Evolutionary conservation across 1,140 invertebrate genomes (phyloP).

Genomic region (Tetramorium simillimum): DNA sequence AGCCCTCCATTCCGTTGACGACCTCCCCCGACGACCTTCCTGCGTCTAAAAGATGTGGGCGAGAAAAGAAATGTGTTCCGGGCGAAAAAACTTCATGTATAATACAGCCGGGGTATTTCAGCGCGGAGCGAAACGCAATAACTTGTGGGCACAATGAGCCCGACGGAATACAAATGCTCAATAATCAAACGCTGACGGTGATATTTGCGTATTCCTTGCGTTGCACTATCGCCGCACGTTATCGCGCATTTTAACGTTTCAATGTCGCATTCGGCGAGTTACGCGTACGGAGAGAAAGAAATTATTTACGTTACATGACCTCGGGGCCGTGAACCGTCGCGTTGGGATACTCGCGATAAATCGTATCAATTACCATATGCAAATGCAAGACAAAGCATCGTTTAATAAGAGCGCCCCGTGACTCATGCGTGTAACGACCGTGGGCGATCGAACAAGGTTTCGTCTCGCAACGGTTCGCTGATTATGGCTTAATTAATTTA

Average conservation of each 20-base stretch:
- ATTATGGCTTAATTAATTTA: slow-evolving; percentile 26
- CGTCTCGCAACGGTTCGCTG: slow-evolving; percentile 7
- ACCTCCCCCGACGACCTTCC: not conserved
- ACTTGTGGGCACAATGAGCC: not conserved
- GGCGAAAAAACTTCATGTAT: not conserved
- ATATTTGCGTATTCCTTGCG: slow-evolving; percentile 45
- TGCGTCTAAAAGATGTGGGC: not conserved
- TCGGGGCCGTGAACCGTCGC: not conserved
- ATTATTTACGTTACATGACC: slow-evolving; percentile 43
- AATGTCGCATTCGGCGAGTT: slow-evolving; percentile 46
- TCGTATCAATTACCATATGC: slow-evolving; percentile 55
- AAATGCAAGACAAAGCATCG: slow-evolving; percentile 49
- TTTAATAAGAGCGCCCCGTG: slow-evolving; percentile 38
- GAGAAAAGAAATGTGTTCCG: not conserved
- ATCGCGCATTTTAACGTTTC: slow-evolving; percentile 64
- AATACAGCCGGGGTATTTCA: slow-evolving; percentile 1
- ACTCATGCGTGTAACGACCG: slow-evolving; percentile 21
- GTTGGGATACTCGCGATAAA: slow-evolving; percentile 38
- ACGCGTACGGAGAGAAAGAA: slow-evolving; percentile 16
- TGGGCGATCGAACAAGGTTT: slow-evolving; percentile 27
- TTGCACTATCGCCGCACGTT: slow-evolving; percentile 15
- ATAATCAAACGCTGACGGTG: slow-evolving; percentile 8
- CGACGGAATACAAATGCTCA: slow-evolving; percentile 25
- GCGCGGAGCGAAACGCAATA: not conserved
- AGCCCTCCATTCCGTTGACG: not conserved